Percentiles rank a stretch among this genome's conserved stretches.
Conservation (phyloP, 2,888 invertebrate genomes). For the Agapetus fuscipes region DNA sequence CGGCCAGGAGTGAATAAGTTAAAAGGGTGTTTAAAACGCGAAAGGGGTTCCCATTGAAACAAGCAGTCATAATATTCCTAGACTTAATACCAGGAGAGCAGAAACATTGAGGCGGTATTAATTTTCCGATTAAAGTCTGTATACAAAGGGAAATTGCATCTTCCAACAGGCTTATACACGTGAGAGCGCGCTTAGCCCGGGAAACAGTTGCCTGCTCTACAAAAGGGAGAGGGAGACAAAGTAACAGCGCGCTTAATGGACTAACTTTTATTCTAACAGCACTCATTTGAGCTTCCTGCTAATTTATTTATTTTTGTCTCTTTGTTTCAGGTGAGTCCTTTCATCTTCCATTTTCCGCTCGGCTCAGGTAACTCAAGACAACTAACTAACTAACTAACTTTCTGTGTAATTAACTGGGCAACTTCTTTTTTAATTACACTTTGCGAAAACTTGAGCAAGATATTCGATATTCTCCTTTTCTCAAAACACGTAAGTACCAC, state of each 20-base stretch:
- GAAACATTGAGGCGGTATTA: slow-evolving; percentile 10
- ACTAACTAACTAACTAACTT: too few relatives aligned
- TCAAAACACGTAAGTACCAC: too few relatives aligned
- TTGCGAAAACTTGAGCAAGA: too few relatives aligned
- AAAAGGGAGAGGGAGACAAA: background rate
- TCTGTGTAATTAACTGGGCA: too few relatives aligned
- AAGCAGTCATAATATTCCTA: background rate
- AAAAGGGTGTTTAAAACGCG: background rate
- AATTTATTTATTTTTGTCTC: background rate
- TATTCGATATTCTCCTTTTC: too few relatives aligned
- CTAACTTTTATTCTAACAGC: background rate
- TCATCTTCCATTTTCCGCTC: background rate
- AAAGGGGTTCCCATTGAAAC: background rate
- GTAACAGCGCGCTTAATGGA: background rate
- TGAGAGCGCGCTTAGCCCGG: background rate
- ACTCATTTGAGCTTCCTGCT: background rate
- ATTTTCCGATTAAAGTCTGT: slow-evolving; percentile 16
- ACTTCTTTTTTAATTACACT: too few relatives aligned
- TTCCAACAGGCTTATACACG: slow-evolving; percentile 7
- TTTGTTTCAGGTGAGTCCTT: background rate
- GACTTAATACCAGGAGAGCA: background rate
- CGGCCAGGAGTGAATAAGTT: background rate
- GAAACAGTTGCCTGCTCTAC: background rate
- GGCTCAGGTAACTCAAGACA: too few relatives aligned
- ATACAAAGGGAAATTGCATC: slow-evolving; percentile 14